phyloP scores from a whole-genome alignment of 2,797 vertebrate genomes.

The Tachyglossus aculeatus region DNA sequence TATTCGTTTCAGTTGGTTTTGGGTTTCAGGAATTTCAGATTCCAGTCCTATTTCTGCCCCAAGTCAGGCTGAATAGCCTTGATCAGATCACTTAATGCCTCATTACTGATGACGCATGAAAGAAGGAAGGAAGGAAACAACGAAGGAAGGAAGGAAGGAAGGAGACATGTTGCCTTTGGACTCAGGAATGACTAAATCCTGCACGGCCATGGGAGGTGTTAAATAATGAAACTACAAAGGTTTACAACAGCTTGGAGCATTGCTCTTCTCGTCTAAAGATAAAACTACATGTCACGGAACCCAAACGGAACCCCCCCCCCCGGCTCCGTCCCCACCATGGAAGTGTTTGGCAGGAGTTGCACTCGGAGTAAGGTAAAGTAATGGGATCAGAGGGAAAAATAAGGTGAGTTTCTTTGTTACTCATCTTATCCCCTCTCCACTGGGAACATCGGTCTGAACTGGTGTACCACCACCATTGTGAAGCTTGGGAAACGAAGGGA shows the following conservation, averaged over 20 bases:
- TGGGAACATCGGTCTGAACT: not conserved
- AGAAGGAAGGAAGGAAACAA: not conserved
- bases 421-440: not conserved
- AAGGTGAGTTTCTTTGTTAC: constrained; percentile 1
- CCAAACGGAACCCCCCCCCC: not conserved
- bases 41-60: no score
- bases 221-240: constrained; percentile 7
- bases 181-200: not conserved
- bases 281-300: constrained; percentile 16
- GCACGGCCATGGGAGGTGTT: not conserved
- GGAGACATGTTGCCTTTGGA: not conserved
- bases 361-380: not conserved
- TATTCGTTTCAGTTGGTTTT: no score
- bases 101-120: not conserved
- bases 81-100: not conserved
- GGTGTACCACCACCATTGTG: not conserved
- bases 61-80: no score
- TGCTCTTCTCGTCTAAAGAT: not conserved
- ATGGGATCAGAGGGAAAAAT: not conserved
- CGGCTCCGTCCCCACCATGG: not conserved
- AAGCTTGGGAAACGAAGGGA: constrained; percentile 1
- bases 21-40: no score
- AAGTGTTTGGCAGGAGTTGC: not conserved
- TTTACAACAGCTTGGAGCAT: not conserved
- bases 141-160: not conserved